Evolutionary conservation across 2,797 vertebrate species (phyloP), one percentile per base, ranked within the genome.

Genomic region (Fringilla coelebs): DNA sequence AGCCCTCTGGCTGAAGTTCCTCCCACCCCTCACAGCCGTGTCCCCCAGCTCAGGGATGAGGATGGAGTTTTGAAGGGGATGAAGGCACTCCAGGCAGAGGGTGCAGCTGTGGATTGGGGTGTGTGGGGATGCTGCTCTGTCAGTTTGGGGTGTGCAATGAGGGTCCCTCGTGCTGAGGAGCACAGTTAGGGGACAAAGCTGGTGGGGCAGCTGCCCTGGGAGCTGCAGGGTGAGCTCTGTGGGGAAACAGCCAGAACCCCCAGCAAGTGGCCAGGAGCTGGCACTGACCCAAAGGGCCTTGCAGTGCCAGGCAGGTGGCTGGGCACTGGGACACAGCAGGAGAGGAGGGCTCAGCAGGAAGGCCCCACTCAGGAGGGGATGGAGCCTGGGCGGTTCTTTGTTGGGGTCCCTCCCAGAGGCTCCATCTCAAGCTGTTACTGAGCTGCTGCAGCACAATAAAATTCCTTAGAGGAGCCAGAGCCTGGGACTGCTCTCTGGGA

Each of bases 151-250:
- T 18, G 18, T 49, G 22, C 16, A 9, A 9, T 14, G 43, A 21
- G 28, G 6, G 6, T 13, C 26, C 15, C 57, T 32, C 2, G 0
- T 49, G 36, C 4, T 24, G 36, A 57, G 18, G 13, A 28, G 13
- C 58, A 57, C 66, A 28, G 41, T 74, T 12, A 32, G 60, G 21
- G 43, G 70, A 49, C 43, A 41, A 43, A 34, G 60, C 6, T 46
- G 4, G 0, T 9, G 38, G 8, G 6, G 6, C 38, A 58, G 52
- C 45, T 66, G 51, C 28, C 22, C 24, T 29, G n/a, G 54, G 24
- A 34, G 19, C 45, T 60, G n/a, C 46, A 60, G 46, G 28, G 7
- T 26, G 51, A 49, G 36, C 32, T 58, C 81, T 43, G 43, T 6
- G 32, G 17, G 17, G 31, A 32, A 61, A 40, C 6, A 20, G 48